Conservation (phyloP, 2,888 invertebrate genomes). For the Trichogramma evanescens region DNA sequence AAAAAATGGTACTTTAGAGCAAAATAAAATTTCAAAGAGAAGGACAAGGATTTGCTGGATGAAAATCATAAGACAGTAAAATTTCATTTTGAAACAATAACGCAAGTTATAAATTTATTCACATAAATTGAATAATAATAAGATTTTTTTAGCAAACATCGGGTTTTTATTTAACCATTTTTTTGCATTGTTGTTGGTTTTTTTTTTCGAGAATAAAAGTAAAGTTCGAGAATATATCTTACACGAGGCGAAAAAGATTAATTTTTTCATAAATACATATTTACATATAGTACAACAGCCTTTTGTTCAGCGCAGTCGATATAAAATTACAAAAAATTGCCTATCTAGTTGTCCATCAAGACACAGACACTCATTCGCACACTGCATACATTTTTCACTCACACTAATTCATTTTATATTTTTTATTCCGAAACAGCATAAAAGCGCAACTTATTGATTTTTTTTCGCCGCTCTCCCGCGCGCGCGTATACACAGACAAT, state of each 20-base stretch:
- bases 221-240: constrained; percentile 39
- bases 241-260: constrained; percentile 45
- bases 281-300: constrained; percentile 46
- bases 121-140: constrained; percentile 47
- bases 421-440: constrained; percentile 4
- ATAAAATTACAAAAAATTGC: constrained; percentile 48
- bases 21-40: too few species aligned
- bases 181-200: constrained; percentile 6
- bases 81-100: constrained; percentile 41
- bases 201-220: constrained; percentile 23
- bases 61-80: constrained; percentile 19
- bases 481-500: not conserved
- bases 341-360: constrained; percentile 35
- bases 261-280: constrained; percentile 41
- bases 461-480: not conserved
- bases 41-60: not conserved
- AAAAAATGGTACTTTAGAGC: too few species aligned
- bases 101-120: constrained; percentile 48
- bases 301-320: constrained; percentile 37
- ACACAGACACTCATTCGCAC: not conserved
- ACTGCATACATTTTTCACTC: not conserved
- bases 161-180: constrained; percentile 22
- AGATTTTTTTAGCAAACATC: constrained; percentile 37
- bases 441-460: not conserved
- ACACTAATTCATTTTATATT: not conserved